Base-by-base conservation (phyloP, 2,888 invertebrate genomes). In the Plagodis pulveraria region DNA sequence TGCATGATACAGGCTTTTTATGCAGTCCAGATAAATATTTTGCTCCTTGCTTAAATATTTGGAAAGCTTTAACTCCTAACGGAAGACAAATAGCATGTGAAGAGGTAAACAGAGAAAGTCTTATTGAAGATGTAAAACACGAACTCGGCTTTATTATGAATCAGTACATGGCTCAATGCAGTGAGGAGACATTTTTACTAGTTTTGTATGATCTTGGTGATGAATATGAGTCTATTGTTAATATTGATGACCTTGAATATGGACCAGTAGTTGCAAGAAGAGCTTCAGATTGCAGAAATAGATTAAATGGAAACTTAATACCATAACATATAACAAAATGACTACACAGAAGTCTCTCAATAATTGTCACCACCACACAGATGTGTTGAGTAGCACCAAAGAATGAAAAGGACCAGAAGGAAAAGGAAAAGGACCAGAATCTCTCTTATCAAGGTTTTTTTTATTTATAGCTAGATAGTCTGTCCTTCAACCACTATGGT, bases 161-260 rank as follows among this genome's bases (percentile, higher is more conserved):
- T 67, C 72, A 71, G 34, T 91, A 89, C 63, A 65, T 92, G 65
- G 71, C 78, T 32, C 81, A 81, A 55, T 89, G 90, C 74, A 72
- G 80, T 9, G 77, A 87, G 34, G 74, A 74, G 0, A 72, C 85
- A 47, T 67, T 90, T n/a, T 47, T 78, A 0, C 74, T 74, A 58
- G 80, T 78, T 2, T 60, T 91, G 38, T 83, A 88, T 70, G 63
- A 71, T 41, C 74, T 89, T 7, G 76, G 74, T 2, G 56, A 63
- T 33, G 78, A 91, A 63, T 87, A 81, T 71, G 84, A 86, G 54
- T 74, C 77, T 54, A 84, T 91, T 56, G 42, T 86, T 2, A 73
- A 64, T 6, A 70, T 72, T 46, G 83, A 86, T 64, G 83, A 86
- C 63, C 67, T 71, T 35, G 74, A 78, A 6, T 51, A 88, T 6